Percentiles rank a stretch among this genome's conserved stretches.
Conservation (phyloP, 2,113 vertebrate genomes). For the Grammomys dolichurus region DNA sequence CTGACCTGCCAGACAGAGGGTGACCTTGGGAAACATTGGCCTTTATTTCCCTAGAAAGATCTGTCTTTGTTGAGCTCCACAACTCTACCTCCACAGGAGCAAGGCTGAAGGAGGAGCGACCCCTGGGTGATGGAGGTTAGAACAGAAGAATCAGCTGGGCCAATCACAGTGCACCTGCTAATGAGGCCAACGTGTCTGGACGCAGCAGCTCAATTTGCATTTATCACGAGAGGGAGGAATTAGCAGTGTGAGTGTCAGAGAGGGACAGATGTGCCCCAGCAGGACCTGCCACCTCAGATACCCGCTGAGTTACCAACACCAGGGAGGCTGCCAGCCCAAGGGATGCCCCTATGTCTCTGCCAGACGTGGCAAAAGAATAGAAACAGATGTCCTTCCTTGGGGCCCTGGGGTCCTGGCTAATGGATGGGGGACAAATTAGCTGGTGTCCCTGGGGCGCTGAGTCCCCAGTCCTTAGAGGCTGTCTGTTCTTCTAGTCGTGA, state of each 20-base stretch:
- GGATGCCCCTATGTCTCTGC: conserved; percentile 18
- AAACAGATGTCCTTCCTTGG: conserved; percentile 57
- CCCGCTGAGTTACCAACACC: conserved; percentile 71
- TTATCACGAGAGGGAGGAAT: conserved; percentile 81
- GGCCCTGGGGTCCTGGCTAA: background rate
- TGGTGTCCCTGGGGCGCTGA: background rate
- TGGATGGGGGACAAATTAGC: background rate
- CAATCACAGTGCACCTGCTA: conserved; percentile 68
- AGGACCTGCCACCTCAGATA: conserved; percentile 69
- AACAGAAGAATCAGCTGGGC: conserved; percentile 57
- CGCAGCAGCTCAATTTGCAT: conserved; percentile 68
- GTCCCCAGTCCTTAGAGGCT: background rate
- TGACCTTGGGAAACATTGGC: background rate
- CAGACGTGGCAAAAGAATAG: conserved; percentile 52
- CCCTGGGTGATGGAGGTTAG: conserved; percentile 9
- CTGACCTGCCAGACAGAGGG: background rate
- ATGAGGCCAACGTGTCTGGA: conserved; percentile 81
- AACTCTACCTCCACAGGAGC: background rate
- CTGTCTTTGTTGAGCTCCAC: background rate
- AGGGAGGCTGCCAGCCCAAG: conserved; percentile 62
- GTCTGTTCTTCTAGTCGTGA: background rate
- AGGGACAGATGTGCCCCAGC: conserved; percentile 80
- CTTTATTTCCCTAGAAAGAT: background rate
- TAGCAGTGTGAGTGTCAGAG: conserved; percentile 69
- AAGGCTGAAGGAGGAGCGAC: conserved; percentile 48